phyloP scores from a whole-genome alignment of 1,140 invertebrate genomes.

The Drosophila guanche region DNA sequence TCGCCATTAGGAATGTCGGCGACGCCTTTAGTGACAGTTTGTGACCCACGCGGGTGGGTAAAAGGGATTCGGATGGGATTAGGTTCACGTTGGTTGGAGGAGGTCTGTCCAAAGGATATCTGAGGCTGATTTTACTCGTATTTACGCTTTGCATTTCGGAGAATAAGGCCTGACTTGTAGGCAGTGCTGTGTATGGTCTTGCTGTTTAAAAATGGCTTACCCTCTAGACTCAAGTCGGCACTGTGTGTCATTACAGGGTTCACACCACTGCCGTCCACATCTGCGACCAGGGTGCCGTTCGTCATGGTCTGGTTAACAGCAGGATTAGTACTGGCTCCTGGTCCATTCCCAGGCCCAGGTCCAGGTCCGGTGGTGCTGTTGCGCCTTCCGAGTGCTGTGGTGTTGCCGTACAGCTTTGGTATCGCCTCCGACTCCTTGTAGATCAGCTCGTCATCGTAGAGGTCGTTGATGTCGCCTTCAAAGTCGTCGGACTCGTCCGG shows the following conservation, averaged over 20 bases:
- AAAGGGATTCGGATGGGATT: conserved; percentile 21
- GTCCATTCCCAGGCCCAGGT: not conserved
- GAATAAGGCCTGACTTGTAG: not conserved
- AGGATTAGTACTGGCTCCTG: conserved; percentile 16
- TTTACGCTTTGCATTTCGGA: conserved; percentile 18
- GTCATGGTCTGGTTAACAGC: conserved; percentile 45
- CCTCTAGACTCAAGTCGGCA: conserved; percentile 73
- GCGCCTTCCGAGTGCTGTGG: conserved; percentile 36
- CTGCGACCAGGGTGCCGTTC: conserved; percentile 59
- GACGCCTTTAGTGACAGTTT: conserved; percentile 13
- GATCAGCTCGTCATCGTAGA: conserved; percentile 83
- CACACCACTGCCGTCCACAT: conserved; percentile 50
- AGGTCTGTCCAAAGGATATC: conserved; percentile 6
- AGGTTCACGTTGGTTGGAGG: conserved; percentile 9
- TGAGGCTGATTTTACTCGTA: conserved; percentile 1
- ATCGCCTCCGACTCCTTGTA: conserved; percentile 83
- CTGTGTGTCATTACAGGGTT: conserved; percentile 81
- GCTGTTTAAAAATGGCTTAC: conserved; percentile 43
- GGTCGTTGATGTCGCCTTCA: conserved; percentile 84
- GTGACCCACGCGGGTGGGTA: not conserved
- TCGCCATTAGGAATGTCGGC: conserved; percentile 41
- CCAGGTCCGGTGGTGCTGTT: conserved; percentile 41
- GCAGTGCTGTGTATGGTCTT: not conserved
- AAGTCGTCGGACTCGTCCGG: conserved; percentile 87
- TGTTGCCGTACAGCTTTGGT: conserved; percentile 76